Evolutionary conservation across 2,888 invertebrate species (phyloP).

Genomic region (Thyatira batis): DNA sequence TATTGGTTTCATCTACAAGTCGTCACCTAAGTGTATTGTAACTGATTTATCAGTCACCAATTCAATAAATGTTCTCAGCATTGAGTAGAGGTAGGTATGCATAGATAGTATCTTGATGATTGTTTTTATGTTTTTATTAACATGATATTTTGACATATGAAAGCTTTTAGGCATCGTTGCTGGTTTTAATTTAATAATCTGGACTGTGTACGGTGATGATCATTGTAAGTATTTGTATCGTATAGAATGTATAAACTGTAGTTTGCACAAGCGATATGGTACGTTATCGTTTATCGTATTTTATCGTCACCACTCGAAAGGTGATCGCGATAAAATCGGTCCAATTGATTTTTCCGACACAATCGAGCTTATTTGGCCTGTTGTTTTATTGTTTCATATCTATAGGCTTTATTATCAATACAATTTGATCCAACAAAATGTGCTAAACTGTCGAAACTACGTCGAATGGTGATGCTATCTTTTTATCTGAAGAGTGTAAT

Average conservation of each 20-base stretch:
- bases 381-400: constrained; percentile 35
- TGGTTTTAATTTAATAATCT: too few species aligned
- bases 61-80: too few species aligned
- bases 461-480: not conserved
- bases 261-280: constrained; percentile 29
- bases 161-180: too few species aligned
- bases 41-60: too few species aligned
- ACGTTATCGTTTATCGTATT: constrained; percentile 51
- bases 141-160: too few species aligned
- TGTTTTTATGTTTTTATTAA: too few species aligned
- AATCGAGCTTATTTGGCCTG: constrained; percentile 37
- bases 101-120: too few species aligned
- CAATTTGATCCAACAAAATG: constrained; percentile 14
- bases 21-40: too few species aligned
- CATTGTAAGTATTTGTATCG: not conserved
- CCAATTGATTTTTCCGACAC: constrained; percentile 74
- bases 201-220: not conserved
- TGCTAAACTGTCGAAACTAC: constrained; percentile 5
- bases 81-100: too few species aligned
- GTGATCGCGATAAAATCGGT: constrained; percentile 70
- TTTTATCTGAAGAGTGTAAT: not conserved
- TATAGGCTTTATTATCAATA: constrained; percentile 23
- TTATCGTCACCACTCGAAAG: constrained; percentile 50
- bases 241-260: not conserved
- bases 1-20: too few species aligned